Base-by-base conservation (phyloP, 35 echinoderm and acorn worm genomes). In the Apostichopus parvimensis region DNA sequence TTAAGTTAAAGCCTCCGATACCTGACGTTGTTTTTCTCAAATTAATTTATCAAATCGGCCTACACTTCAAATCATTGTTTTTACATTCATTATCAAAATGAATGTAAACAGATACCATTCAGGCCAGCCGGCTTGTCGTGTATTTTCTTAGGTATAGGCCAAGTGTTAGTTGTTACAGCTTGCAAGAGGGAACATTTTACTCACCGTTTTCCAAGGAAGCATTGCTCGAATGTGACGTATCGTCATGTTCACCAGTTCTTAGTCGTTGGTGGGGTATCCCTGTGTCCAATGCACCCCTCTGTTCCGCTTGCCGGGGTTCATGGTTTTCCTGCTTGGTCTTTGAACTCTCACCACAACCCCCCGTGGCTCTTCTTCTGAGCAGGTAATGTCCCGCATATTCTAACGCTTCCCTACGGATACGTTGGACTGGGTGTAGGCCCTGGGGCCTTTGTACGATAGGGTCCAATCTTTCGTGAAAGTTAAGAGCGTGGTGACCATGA, bases 381-480 rank as follows among this genome's bases (percentile, higher is more conserved):
- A 75, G 71, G 17, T 75, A 75, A 75, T 75, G 71, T 0, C 71
- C 71, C 17, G 71, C 71, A 18, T 75, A 75, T 18, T 75, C 17
- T 22, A 75, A 60, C 57, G 81, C 54, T 6, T 84, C 81, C 24
- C 81, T 61, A 18, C 24, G 81, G 54, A 84, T 25, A n/a, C 52
- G 55, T 57, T 59, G 81, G 1, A 84, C 81, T 6, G 81, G 81
- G 57, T 59, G 53, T 14, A 84, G n/a, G 23, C 81, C 57, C 81
- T 84, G 81, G 6, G 81, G 58, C 52, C 81, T 84, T 58, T 84
- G 81, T 15, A 13, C 18, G 8, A 45, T 45, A 45, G 54, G n/a
- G 55, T 84, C 81, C 56, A 56, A 84, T 18, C 71, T 75, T 18
- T 75, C 71, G n/a, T 22, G 71, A 75, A 75, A 18, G 71, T n/a